Conservation (phyloP, 2,888 invertebrate species). For the Ernsta delagoae region DNA sequence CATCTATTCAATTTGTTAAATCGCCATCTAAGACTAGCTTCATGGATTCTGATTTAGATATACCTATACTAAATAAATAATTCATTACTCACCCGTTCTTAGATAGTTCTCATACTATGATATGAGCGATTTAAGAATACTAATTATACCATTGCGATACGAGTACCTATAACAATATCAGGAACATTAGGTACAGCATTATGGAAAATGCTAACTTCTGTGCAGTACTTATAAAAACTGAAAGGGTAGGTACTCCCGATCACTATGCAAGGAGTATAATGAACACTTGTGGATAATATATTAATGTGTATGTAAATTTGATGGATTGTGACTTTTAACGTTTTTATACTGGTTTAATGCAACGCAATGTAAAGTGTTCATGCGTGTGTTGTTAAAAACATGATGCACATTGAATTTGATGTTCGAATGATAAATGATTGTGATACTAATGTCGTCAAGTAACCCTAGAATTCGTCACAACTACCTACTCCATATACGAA, state of each 20-base stretch:
- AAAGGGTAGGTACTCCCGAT: conserved; percentile 1
- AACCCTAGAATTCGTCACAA: neutral
- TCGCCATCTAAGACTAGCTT: conserved; percentile 21
- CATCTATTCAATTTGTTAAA: conserved; percentile 27
- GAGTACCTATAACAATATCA: no score
- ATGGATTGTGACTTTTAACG: conserved; percentile 3
- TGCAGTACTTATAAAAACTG: conserved; percentile 13
- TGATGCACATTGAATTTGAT: neutral
- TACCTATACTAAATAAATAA: neutral
- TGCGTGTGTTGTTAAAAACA: conserved; percentile 6
- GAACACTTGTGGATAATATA: conserved; percentile 1
- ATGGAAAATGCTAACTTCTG: neutral
- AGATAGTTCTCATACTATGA: no score
- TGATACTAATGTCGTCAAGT: conserved; percentile 6
- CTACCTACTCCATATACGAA: neutral
- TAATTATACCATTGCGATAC: no score
- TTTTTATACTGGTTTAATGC: conserved; percentile 7
- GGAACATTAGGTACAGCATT: neutral
- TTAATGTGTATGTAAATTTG: conserved; percentile 7
- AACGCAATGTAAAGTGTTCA: conserved; percentile 3
- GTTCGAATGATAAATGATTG: neutral
- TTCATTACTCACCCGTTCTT: no score
- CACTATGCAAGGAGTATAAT: conserved; percentile 3
- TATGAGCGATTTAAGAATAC: no score
- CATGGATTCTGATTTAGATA: conserved; percentile 14